phyloP scores from a whole-genome alignment of 1,140 invertebrate genomes.

The Andrena cerasifolii region DNA sequence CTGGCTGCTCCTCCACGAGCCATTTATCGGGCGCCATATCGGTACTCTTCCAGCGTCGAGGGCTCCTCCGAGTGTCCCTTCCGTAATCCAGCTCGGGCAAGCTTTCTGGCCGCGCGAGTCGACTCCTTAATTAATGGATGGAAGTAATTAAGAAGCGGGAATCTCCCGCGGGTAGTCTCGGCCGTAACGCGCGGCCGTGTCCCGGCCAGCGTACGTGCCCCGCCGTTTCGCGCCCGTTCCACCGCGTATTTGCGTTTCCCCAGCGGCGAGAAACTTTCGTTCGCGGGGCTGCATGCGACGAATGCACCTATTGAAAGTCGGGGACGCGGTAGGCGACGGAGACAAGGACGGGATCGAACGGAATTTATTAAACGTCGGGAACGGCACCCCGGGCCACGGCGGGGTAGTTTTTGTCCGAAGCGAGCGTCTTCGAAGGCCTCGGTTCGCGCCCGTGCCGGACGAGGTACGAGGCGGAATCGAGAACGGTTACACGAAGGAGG shows the following conservation, averaged over 20 bases:
- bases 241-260: conserved; percentile 4
- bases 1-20: neutral
- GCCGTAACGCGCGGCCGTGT: conserved; percentile 4
- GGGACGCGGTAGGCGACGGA: neutral
- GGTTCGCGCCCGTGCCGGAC: conserved; percentile 18
- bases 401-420: conserved; percentile 26
- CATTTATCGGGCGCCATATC: neutral
- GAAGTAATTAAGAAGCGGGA: conserved; percentile 47
- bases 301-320: conserved; percentile 27
- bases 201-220: conserved; percentile 25
- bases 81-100: conserved; percentile 5
- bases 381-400: neutral
- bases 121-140: conserved; percentile 48
- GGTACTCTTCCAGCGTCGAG: conserved; percentile 3
- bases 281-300: neutral
- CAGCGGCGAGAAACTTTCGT: neutral
- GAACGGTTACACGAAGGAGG: conserved; percentile 48
- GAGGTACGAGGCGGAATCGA: conserved; percentile 18
- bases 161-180: conserved; percentile 36
- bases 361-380: conserved; percentile 9
- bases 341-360: neutral
- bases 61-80: neutral
- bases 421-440: conserved; percentile 14
- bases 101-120: conserved; percentile 1
- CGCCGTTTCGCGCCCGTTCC: neutral